phyloP scores from a whole-genome alignment of 2,113 vertebrate genomes.

The Protobothrops mucrosquamatus region DNA sequence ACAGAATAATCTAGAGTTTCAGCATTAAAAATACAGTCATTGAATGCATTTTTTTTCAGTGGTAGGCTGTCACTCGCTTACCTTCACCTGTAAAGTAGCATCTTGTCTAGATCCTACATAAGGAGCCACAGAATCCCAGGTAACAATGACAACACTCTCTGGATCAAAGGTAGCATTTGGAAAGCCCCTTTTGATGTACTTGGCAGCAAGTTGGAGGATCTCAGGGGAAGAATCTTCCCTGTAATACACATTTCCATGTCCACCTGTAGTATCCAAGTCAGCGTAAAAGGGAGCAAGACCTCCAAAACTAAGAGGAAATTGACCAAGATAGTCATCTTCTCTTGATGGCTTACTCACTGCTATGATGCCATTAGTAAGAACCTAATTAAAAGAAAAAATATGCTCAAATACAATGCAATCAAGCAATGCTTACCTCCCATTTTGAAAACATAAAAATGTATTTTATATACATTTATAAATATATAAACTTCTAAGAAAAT shows the following conservation, averaged over 20 bases:
- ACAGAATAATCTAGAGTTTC: neutral
- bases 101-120: conserved; percentile 58
- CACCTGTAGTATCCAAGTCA: conserved; percentile 84
- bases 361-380: conserved; percentile 88
- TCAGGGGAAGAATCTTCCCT: conserved; percentile 78
- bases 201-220: conserved; percentile 64
- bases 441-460: neutral
- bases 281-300: conserved; percentile 82
- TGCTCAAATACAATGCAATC: neutral
- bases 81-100: conserved; percentile 68
- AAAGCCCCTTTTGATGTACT: conserved; percentile 80
- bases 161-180: conserved; percentile 73
- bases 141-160: conserved; percentile 75
- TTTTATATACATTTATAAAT: no score
- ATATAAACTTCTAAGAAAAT: neutral
- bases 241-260: conserved; percentile 79
- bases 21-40: neutral
- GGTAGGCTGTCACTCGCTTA: conserved; percentile 48
- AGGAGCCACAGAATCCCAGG: conserved; percentile 80
- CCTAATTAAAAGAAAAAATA: conserved; percentile 62
- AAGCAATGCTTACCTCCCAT: neutral
- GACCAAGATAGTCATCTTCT: conserved; percentile 76
- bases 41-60: neutral
- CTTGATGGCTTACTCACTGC: conserved; percentile 74
- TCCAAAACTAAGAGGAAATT: conserved; percentile 81